phyloP scores from a whole-genome alignment of 2,797 vertebrate genomes.

The Otolemur crassicaudatus region DNA sequence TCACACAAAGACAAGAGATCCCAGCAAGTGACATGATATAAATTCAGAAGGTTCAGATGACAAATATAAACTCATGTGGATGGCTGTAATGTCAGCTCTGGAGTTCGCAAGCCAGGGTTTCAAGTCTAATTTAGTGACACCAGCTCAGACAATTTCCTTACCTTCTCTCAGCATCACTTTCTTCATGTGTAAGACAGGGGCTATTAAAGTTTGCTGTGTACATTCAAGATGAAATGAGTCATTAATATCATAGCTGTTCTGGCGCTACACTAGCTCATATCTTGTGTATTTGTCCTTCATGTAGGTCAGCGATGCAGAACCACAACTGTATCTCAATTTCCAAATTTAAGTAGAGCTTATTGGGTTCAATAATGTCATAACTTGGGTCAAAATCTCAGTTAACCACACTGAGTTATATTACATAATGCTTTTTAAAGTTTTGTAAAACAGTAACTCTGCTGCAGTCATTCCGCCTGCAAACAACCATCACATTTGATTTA shows the following conservation, averaged over 20 bases:
- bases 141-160: neutral
- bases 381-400: slow-evolving; percentile 43
- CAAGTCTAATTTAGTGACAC: neutral
- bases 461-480: neutral
- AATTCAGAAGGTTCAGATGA: slow-evolving; percentile 60
- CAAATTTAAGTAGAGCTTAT: neutral
- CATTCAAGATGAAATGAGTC: neutral
- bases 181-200: neutral
- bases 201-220: neutral
- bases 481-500: neutral
- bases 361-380: neutral
- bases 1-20: slow-evolving; percentile 75
- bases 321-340: neutral
- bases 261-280: too few relatives aligned
- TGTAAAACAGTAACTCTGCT: neutral
- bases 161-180: neutral
- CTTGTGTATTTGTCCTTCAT: neutral
- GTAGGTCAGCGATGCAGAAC: neutral
- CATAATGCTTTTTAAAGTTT: slow-evolving; percentile 18
- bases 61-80: neutral
- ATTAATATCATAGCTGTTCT: rapidly evolving
- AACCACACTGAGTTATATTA: slow-evolving; percentile 20
- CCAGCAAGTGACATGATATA: slow-evolving; percentile 30
- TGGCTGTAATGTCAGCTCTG: neutral
- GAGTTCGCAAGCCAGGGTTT: neutral